Base-by-base conservation (phyloP, 1,140 invertebrate species). In the Drosophila santomea region DNA sequence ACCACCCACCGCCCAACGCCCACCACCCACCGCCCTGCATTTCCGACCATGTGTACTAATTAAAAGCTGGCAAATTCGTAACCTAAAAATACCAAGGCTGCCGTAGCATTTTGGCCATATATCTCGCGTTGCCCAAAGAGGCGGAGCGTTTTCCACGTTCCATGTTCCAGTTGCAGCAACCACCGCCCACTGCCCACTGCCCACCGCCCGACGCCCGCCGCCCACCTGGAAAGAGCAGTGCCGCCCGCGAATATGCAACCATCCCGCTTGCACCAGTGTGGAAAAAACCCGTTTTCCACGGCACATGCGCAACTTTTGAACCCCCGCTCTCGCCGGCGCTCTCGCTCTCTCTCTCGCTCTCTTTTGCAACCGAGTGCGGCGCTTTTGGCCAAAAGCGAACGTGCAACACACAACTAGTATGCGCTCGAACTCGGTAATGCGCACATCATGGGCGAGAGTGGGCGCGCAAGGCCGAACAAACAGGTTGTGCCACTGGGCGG, bases 351-450 rank as follows among this genome's bases (percentile, higher is more conserved):
- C 64, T 52, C 38, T 43, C 60, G 25, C 36, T 51, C 45, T 38
- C 64, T 64, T 25, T 45, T 50, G 64, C 64, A 66, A 59, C 38
- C 38, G 43, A 66, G 45, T 60, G 78, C 8, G 32, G 32, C 32
- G 32, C 74, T 68, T 66, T 68, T 68, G 55, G 61, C 72, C 67
- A 59, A 74, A 66, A 43, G 73, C 72, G 52, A 84, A 75, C 77
- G 76, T 83, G 82, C 81, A 90, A 81, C 74, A 81, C 74, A 73
- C 79, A 89, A 91, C 90, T 91, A 91, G 90, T 91, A 86, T 91
- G 85, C 90, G 85, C 82, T 91, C 82, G 80, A 91, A 88, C 90
- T 77, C 80, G 80, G 85, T 74, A 83, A 86, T 80, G 85, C 81
- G 77, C 79, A 78, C 90, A 91, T 91, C 90, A 80, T 74, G 78